These are phyloP conservation scores for Hemitrygon akajei DNA, from an alignment of 2,797 vertebrate genomes.

Conservation along the genomic window DNA sequence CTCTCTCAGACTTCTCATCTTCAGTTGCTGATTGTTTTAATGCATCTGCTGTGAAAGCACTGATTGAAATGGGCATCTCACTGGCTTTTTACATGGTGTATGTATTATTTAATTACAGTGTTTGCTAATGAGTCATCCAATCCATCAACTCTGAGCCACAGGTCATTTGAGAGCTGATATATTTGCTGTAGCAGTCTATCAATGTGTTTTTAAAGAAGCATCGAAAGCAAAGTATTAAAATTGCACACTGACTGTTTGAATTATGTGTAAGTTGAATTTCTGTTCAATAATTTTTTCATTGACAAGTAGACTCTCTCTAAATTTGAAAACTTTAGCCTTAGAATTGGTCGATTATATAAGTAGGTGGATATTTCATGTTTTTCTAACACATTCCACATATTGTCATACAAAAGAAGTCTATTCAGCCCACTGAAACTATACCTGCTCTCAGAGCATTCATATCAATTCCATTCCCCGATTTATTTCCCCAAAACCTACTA, in stretches of 20 bases:
- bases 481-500: too few relatives aligned
- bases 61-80: conserved; percentile 27
- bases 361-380: not conserved
- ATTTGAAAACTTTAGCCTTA: not conserved
- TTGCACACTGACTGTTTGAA: not conserved
- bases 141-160: not conserved
- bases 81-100: not conserved
- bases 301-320: not conserved
- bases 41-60: not conserved
- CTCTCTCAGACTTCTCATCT: not conserved
- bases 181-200: not conserved
- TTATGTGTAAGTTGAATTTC: not conserved
- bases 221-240: too few relatives aligned
- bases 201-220: not conserved
- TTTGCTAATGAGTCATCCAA: not conserved
- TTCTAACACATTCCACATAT: not conserved
- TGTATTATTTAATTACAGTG: conserved; percentile 30
- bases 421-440: too few relatives aligned
- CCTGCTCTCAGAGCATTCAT: too few relatives aligned
- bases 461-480: too few relatives aligned
- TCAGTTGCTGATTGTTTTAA: conserved; percentile 23
- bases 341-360: not conserved
- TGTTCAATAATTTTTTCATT: not conserved
- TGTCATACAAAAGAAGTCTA: too few relatives aligned
- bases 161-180: not conserved